Conservation (phyloP, 1,140 invertebrate species). For the Zaprionus inermis region DNA sequence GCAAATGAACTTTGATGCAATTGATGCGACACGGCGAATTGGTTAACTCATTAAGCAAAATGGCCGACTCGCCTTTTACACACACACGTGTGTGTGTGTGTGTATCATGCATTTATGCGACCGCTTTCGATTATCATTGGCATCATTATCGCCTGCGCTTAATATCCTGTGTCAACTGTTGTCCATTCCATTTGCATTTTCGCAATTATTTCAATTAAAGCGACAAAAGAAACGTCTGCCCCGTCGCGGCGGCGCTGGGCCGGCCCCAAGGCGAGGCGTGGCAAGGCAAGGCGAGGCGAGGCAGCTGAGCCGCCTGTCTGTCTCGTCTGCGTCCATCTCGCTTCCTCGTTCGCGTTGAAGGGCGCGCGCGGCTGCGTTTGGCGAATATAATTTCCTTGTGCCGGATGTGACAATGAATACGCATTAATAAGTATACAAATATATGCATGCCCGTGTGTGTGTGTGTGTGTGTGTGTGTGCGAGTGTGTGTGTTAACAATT, state of each 20-base stretch:
- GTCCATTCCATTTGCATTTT: slow-evolving; percentile 81
- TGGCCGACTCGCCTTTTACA: not conserved
- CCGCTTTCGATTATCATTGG: slow-evolving; percentile 13
- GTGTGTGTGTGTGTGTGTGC: no score
- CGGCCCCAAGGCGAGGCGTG: slow-evolving; percentile 43
- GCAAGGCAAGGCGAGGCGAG: slow-evolving; percentile 29
- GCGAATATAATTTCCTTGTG: slow-evolving; percentile 78
- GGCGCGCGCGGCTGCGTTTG: slow-evolving; percentile 34
- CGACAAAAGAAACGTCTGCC: slow-evolving; percentile 69
- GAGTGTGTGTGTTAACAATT: slow-evolving; percentile 55
- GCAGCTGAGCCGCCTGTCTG: not conserved
- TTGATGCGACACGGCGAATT: slow-evolving; percentile 6
- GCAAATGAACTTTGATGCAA: slow-evolving; percentile 9
- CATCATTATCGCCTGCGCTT: slow-evolving; percentile 28
- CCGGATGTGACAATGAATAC: slow-evolving; percentile 82
- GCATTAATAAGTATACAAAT: slow-evolving; percentile 76
- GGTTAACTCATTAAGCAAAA: slow-evolving; percentile 5
- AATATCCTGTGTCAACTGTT: slow-evolving; percentile 75
- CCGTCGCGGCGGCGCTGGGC: slow-evolving; percentile 17
- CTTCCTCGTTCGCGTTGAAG: not conserved
- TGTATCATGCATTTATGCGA: slow-evolving; percentile 5
- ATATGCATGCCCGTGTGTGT: slow-evolving; percentile 19
- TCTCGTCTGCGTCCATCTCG: not conserved
- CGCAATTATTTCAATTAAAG: slow-evolving; percentile 83
- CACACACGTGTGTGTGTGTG: not conserved